Percentiles rank a stretch among this genome's conserved stretches.
These are phyloP conservation scores for Diuraphis noxia DNA, from an alignment of 1,140 invertebrate species.

Conservation along the genomic window DNA sequence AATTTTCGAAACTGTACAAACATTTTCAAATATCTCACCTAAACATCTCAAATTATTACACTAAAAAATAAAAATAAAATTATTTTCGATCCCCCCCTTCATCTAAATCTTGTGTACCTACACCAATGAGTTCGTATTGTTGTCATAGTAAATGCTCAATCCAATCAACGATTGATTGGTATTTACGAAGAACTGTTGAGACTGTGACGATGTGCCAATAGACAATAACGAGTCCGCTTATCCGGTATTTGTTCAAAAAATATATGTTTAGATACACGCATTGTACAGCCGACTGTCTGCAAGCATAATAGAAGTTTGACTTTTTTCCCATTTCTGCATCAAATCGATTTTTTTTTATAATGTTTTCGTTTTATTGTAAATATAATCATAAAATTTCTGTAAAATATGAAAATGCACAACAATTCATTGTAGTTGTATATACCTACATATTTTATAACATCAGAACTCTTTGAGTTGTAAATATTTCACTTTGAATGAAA, in stretches of 20 bases:
- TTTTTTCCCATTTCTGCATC: not conserved
- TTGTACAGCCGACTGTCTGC: not conserved
- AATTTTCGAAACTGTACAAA: too few relatives aligned
- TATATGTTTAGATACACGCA: not conserved
- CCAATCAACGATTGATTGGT: not conserved
- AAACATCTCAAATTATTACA: too few relatives aligned
- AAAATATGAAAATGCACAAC: conserved; percentile 9
- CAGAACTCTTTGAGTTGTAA: not conserved
- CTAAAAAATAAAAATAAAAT: too few relatives aligned
- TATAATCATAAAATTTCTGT: conserved; percentile 3
- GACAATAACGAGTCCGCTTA: not conserved
- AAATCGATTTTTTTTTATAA: not conserved
- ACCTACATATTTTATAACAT: not conserved
- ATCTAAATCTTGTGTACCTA: too few relatives aligned
- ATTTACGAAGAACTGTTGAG: not conserved
- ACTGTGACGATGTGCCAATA: not conserved
- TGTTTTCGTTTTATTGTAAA: conserved; percentile 6
- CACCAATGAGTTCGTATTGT: not conserved
- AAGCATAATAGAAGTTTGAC: not conserved
- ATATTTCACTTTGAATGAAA: not conserved
- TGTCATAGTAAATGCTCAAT: not conserved
- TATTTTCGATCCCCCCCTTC: too few relatives aligned
- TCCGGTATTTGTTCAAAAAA: not conserved
- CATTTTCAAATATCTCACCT: too few relatives aligned
- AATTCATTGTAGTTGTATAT: not conserved